phyloP scores from a whole-genome alignment of 2,888 invertebrate genomes.

The Oeneis ivallda region DNA sequence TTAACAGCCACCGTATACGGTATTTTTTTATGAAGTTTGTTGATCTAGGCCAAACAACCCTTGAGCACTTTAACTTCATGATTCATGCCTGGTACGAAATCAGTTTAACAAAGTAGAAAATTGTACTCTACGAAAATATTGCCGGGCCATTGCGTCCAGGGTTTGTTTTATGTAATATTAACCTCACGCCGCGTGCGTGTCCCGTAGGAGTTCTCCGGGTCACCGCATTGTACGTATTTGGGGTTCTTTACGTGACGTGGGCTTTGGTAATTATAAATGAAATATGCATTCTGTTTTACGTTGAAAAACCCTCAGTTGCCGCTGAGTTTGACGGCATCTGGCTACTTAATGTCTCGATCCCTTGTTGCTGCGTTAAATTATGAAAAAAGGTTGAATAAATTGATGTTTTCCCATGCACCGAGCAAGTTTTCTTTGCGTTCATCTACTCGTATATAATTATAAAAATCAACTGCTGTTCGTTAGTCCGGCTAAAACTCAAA shows the following conservation, averaged over 20 bases:
- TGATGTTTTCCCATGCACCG: background rate
- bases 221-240: constrained; percentile 48
- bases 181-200: constrained; percentile 44
- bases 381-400: constrained; percentile 11
- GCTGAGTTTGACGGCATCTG: constrained; percentile 13
- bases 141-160: constrained; percentile 32
- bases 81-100: constrained; percentile 10
- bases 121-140: constrained; percentile 25
- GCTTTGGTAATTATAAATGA: constrained; percentile 58
- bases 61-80: background rate
- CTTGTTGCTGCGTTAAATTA: background rate
- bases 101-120: constrained; percentile 18
- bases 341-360: background rate
- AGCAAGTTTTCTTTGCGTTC: no score
- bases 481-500: no score
- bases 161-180: constrained; percentile 49
- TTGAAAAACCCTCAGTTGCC: constrained; percentile 2
- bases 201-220: constrained; percentile 48
- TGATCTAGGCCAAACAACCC: background rate
- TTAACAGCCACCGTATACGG: no score
- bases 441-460: no score
- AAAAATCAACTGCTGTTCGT: no score
- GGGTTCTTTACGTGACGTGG: constrained; percentile 49
- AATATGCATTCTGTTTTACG: constrained; percentile 34
- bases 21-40: background rate